phyloP scores from a whole-genome alignment of 2,888 invertebrate species.

The Acleris literana region DNA sequence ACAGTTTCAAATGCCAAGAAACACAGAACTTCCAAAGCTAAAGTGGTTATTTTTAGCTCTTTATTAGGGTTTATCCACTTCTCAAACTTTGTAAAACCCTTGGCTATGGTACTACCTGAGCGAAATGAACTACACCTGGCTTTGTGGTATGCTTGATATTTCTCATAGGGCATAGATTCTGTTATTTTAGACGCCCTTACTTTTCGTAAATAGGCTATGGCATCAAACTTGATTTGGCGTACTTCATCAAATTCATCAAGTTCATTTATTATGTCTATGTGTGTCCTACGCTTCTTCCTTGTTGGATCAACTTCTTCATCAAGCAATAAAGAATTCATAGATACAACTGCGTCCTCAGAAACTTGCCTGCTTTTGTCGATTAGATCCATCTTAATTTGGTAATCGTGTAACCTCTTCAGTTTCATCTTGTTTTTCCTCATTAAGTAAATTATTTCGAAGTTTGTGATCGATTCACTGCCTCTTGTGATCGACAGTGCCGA shows the following conservation, averaged over 20 bases:
- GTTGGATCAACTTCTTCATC: conserved; percentile 82
- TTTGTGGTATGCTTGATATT: conserved; percentile 91
- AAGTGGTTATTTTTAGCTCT: conserved; percentile 84
- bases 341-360: conserved; percentile 51
- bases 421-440: conserved; percentile 92
- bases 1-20: conserved; percentile 96
- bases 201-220: conserved; percentile 83
- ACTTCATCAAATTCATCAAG: conserved; percentile 84
- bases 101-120: conserved; percentile 74
- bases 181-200: conserved; percentile 83
- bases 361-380: conserved; percentile 65
- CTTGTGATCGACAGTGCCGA: conserved; percentile 86
- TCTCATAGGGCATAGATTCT: conserved; percentile 79
- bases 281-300: conserved; percentile 69
- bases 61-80: conserved; percentile 85
- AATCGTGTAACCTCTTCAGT: conserved; percentile 89
- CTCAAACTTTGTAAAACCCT: conserved; percentile 83
- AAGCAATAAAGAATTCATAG: conserved; percentile 58
- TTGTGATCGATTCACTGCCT: conserved; percentile 81
- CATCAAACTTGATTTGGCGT: conserved; percentile 79
- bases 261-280: conserved; percentile 79
- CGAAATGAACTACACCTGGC: conserved; percentile 90
- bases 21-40: conserved; percentile 90
- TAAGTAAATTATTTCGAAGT: conserved; percentile 90
- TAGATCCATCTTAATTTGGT: conserved; percentile 84